Evolutionary conservation across 2,888 invertebrate species (phyloP).

Genomic region (Hydraecia micacea): DNA sequence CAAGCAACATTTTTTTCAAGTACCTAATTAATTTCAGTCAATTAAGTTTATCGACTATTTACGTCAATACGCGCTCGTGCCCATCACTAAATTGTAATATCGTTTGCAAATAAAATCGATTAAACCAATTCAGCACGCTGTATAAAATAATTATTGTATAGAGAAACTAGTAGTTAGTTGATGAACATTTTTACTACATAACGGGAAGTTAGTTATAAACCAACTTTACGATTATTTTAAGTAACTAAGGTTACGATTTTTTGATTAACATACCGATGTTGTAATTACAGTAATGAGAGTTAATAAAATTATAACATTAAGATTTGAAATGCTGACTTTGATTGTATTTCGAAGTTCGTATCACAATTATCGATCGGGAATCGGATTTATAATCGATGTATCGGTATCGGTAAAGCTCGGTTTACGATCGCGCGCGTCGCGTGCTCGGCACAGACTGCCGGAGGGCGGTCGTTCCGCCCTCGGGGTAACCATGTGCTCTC

Average conservation of each 20-base stretch:
- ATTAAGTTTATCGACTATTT: slow-evolving; percentile 68
- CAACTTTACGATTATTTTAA: slow-evolving; percentile 57
- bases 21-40: slow-evolving; percentile 62
- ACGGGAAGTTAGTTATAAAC: slow-evolving; percentile 63
- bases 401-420: slow-evolving; percentile 65
- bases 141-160: slow-evolving; percentile 76
- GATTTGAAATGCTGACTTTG: slow-evolving; percentile 48
- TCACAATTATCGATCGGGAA: slow-evolving; percentile 64
- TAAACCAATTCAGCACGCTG: slow-evolving; percentile 79
- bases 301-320: slow-evolving; percentile 39
- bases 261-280: slow-evolving; percentile 62
- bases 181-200: slow-evolving; percentile 61
- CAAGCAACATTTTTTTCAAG: slow-evolving; percentile 44
- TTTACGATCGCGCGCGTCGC: slow-evolving; percentile 81
- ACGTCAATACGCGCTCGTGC: slow-evolving; percentile 62
- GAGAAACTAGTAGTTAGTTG: slow-evolving; percentile 71
- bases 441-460: slow-evolving; percentile 85
- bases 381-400: slow-evolving; percentile 64
- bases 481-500: slow-evolving; percentile 78
- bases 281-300: slow-evolving; percentile 54
- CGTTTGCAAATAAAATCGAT: slow-evolving; percentile 80
- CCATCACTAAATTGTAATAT: slow-evolving; percentile 72
- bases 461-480: slow-evolving; percentile 86
- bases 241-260: slow-evolving; percentile 59
- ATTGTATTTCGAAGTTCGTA: slow-evolving; percentile 51